These are phyloP conservation scores for Entelurus aequoreus DNA, from an alignment of 2,113 vertebrate species.

Conservation along the genomic window DNA sequence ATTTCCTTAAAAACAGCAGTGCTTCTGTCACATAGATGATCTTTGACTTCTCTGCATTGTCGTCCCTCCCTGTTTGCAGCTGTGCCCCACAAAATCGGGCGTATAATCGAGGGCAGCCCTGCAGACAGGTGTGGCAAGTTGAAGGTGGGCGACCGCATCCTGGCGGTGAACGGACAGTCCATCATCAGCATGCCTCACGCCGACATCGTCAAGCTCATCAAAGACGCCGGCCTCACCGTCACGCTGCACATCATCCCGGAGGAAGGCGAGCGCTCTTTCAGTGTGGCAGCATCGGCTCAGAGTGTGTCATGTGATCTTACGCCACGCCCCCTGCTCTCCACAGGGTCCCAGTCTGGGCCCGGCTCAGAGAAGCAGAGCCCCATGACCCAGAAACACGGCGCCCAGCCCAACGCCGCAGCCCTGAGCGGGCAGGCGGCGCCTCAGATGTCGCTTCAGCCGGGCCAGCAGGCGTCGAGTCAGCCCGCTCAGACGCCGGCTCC, in stretches of 20 bases:
- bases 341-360: constrained; percentile 89
- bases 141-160: constrained; percentile 97
- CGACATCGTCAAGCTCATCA: constrained; percentile 98
- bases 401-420: constrained; percentile 73
- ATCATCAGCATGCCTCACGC: constrained; percentile 99
- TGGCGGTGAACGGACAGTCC: constrained; percentile 97
- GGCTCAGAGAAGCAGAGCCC: constrained; percentile 97
- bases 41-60: constrained; percentile 4
- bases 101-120: constrained; percentile 97
- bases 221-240: constrained; percentile 95
- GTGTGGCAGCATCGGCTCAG: background rate
- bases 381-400: constrained; percentile 90
- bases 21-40: constrained; percentile 2
- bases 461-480: constrained; percentile 52
- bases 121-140: constrained; percentile 94
- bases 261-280: constrained; percentile 80
- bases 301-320: constrained; percentile 1
- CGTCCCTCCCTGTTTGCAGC: constrained; percentile 64
- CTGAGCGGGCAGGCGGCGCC: constrained; percentile 60
- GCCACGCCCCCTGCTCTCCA: background rate
- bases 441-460: background rate
- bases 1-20: background rate
- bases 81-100: constrained; percentile 98
- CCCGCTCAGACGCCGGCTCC: constrained; percentile 52
- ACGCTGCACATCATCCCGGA: constrained; percentile 98